These are phyloP conservation scores for Drosophila arawakana DNA, from an alignment of 1,140 invertebrate species.

Conservation along the genomic window DNA sequence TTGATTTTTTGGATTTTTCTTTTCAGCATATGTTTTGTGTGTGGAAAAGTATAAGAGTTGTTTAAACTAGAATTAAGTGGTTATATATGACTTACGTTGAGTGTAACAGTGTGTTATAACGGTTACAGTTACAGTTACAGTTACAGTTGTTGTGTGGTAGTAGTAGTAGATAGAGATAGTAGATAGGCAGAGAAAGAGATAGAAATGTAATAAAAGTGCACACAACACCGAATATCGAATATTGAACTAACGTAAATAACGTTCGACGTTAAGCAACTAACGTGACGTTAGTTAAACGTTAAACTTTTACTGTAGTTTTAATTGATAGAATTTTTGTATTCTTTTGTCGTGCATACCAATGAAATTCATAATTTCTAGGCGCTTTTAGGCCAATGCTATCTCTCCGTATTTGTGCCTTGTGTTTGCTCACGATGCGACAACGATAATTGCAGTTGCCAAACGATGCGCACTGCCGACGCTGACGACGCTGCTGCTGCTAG, in stretches of 20 bases:
- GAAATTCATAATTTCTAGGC: conserved; percentile 84
- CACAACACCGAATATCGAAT: conserved; percentile 25
- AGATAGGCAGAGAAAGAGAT: conserved; percentile 35
- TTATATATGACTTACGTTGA: conserved; percentile 62
- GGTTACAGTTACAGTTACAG: conserved; percentile 40
- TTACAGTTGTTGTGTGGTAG: conserved; percentile 41
- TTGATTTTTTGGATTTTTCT: conserved; percentile 63
- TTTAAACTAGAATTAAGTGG: conserved; percentile 27
- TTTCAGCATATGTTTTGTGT: conserved; percentile 58
- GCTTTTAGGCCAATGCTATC: conserved; percentile 83
- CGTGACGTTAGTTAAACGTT: background rate
- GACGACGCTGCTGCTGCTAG: background rate
- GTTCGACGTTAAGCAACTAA: background rate
- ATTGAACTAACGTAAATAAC: background rate
- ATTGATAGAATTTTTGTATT: background rate
- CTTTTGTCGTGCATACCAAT: conserved; percentile 73
- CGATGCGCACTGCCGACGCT: conserved; percentile 50
- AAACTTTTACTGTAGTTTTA: background rate
- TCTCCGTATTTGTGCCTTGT: conserved; percentile 72
- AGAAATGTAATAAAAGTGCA: conserved; percentile 47
- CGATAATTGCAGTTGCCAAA: conserved; percentile 58
- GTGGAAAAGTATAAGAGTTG: background rate
- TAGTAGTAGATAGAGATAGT: conserved; percentile 14
- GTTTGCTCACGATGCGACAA: conserved; percentile 36
- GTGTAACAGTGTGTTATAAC: conserved; percentile 27